Percentiles rank a stretch among this genome's conserved stretches.
Conservation (phyloP, 2,113 vertebrate genomes). For the Montifringilla adamsi region DNA sequence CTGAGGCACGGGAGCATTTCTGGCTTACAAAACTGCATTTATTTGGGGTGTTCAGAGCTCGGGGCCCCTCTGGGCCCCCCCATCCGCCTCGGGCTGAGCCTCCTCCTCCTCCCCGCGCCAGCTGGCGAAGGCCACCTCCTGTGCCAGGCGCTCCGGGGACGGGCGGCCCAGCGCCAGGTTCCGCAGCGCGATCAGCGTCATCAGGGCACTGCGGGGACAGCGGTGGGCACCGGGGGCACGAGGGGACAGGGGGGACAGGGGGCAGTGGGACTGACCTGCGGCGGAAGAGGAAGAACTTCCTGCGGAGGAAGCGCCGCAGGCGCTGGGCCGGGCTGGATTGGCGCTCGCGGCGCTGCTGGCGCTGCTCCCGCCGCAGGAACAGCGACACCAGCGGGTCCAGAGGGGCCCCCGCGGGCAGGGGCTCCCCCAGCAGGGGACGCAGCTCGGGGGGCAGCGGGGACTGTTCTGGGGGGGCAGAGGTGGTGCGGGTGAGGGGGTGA, state of each 20-base stretch:
- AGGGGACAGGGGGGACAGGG: rapidly evolving
- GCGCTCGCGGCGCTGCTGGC: constrained; percentile 76
- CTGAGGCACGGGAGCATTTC: not conserved
- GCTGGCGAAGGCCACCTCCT: constrained; percentile 86
- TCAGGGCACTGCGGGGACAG: constrained; percentile 56
- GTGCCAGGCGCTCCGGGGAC: constrained; percentile 82
- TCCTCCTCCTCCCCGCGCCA: constrained; percentile 66
- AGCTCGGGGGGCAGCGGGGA: constrained; percentile 84
- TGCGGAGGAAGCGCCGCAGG: constrained; percentile 77
- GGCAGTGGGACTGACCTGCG: constrained; percentile 75
- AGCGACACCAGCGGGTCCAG: constrained; percentile 78
- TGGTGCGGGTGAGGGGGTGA: not conserved
- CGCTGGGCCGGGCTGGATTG: constrained; percentile 74
- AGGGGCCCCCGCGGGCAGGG: constrained; percentile 31
- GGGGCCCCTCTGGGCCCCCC: not conserved
- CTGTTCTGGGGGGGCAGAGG: not conserved
- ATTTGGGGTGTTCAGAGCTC: not conserved
- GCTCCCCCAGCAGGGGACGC: constrained; percentile 77
- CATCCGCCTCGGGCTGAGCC: rapidly evolving
- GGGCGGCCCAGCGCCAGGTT: constrained; percentile 87
- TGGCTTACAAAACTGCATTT: not conserved
- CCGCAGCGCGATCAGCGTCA: constrained; percentile 88
- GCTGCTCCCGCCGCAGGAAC: constrained; percentile 83
- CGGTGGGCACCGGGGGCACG: rapidly evolving
- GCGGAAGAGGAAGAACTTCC: constrained; percentile 85